Evolutionary conservation across 2,797 vertebrate genomes (phyloP), one percentile per base, ranked within the genome.

Genomic region (Lepus oiostolus): DNA sequence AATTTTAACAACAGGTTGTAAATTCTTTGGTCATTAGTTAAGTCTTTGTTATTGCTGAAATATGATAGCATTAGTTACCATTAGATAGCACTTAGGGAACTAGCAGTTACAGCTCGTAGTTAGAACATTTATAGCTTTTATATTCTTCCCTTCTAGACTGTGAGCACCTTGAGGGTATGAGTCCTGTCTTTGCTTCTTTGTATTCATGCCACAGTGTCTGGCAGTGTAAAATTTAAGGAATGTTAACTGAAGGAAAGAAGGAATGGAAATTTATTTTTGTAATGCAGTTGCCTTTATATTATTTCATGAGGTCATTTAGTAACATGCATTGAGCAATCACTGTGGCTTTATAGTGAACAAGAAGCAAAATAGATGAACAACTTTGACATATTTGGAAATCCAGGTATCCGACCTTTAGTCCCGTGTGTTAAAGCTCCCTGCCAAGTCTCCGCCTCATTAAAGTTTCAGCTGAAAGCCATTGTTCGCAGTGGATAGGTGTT

Each of bases 1-100:
- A 72, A 28, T 94, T 94, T 87, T 91, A 90, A 91, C 26, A 68
- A 70, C 47, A 96, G 71, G 19, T 14, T 30, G 24, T 91, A 90
- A 94, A 81, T 65, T n/a, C 42, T 94, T 93, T 42, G 28, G 58
- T 88, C 22, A 68, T 95, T 76, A 74, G 74, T 72, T 92, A 71
- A 24, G 14, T 63, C 72, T 94, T 70, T 89, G 38, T 92, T 92
- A 71, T 21, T 90, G 26, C 60, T 75, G 60, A 86, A 84, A 47
- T 86, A 58, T 91, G 85, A 80, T 21, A 95, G 19, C 6, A 24
- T 65, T 38, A 72, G 24, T 91, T 70, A 19, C 24, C 63, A 2
- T n/a, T 47, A 81, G 77, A 79, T 81, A 85, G 54, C 52, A 32
- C 68, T 93, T 83, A 88, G 54, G 54, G 13, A 58, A 14, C 42